phyloP scores from a whole-genome alignment of 2,113 vertebrate species.

The Istiophorus platypterus region DNA sequence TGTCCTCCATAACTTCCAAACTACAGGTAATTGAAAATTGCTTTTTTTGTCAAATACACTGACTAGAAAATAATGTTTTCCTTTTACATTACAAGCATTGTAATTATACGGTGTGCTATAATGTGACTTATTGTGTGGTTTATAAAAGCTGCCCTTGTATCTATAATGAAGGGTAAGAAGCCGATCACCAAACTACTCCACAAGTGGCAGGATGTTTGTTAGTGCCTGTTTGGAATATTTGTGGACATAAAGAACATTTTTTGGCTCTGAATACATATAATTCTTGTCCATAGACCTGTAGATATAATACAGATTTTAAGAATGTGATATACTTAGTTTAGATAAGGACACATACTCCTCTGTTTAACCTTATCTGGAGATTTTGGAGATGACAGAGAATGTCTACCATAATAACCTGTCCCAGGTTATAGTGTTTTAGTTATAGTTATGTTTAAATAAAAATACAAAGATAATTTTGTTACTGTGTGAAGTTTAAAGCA shows the following conservation, averaged over 20 bases:
- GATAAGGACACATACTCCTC: background rate
- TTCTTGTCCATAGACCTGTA: background rate
- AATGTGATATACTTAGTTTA: background rate
- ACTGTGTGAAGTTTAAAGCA: background rate
- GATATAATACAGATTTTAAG: background rate
- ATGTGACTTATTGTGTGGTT: background rate
- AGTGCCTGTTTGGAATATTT: background rate
- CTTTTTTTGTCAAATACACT: background rate
- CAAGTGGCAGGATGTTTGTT: slow-evolving; percentile 23
- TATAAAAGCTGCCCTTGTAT: background rate
- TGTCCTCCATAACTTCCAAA: slow-evolving; percentile 6
- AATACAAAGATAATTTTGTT: background rate
- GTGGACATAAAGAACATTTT: background rate
- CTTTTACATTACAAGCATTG: no score
- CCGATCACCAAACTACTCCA: background rate
- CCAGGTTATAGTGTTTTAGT: background rate
- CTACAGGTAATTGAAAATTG: slow-evolving; percentile 62
- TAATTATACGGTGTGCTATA: background rate
- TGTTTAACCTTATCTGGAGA: background rate
- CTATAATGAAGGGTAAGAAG: background rate
- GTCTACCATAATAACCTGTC: background rate
- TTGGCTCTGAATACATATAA: background rate
- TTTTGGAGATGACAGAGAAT: background rate
- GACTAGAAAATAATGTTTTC: background rate
- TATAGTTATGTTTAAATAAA: background rate